Evolutionary conservation across 2,797 vertebrate species (phyloP), one percentile per base, ranked within the genome.

Genomic region (Phalanger gymnotis): DNA sequence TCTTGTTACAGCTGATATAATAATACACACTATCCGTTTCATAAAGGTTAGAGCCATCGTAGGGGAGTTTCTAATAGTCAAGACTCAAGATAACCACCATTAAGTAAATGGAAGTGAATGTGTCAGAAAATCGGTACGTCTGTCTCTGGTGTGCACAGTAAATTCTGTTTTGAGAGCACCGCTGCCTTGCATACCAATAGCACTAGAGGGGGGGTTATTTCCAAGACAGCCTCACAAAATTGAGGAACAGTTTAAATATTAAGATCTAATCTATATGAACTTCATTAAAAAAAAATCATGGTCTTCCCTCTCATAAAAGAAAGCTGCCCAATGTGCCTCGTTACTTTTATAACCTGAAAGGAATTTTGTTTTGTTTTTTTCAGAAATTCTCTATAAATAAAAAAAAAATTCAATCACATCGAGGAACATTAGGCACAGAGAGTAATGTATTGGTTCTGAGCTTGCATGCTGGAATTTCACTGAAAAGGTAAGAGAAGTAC

Each of bases 381-480:
- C 98, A 91, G 93, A 98, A 98, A 99, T 19, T 98, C 98, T 99
- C 98, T 98, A 99, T 98, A 99, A 99, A 99, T 99, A 97, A 98
- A 99, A 98, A 98, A 98, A 98, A 99, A 98, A 99, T 99, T 99
- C 98, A 99, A 99, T 98, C 99, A 99, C 99, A 98, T 99, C 98
- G 98, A 98, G 99, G 98, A 99, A 99, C 99, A 98, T 99, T 99
- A 99, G 99, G 99, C 99, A 99, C 99, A 99, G 99, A 99, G 99
- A 99, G 99, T 99, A 99, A 99, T 99, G 98, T 99, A 99, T 99
- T 99, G 99, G 99, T 99, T 99, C 99, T 99, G 99, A 99, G 99
- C 99, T 99, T 98, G 99, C 99, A 99, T 99, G 99, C 99, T 99
- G 99, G 99, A 99, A 99, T 99, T 99, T 99, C 99, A 99, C 99